Evolutionary conservation across 2,888 invertebrate species (phyloP), one percentile per base, ranked within the genome.

Genomic region (Homarus gammarus): DNA sequence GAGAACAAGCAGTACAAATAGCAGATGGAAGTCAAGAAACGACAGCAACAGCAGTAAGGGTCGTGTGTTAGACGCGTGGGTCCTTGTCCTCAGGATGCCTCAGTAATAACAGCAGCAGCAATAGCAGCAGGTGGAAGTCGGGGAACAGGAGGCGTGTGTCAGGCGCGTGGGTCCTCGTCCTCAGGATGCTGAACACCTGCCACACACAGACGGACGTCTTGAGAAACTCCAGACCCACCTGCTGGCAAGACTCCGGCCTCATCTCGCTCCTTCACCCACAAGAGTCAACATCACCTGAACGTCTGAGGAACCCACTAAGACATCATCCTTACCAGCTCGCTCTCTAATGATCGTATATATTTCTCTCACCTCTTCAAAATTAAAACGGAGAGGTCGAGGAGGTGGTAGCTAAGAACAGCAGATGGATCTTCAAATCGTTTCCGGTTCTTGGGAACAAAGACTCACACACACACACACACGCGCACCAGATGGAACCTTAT

Each of bases 171-270:
- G 78, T 78, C 56, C 56, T 78, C 38, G 38, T 51, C 33, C 56
- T 56, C 78, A 78, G 78, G 78, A 78, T 78, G 78, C 78, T 78
- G 56, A 56, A 78, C 78, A 78, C 78, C 78, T 78, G 78, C 78
- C 56, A 51, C 73, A 73, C 38, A 73, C 36, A 77, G 12, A 77
- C 33, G 49, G 8, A 31, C 78, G 15, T 78, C 78, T 56, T 78
- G 33, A 78, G 56, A 56, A 56, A 56, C 33, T 33, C 33, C 56
- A 56, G 78, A 27, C 78, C 31, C 78, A 56, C 78, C 36, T 78
- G 56, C 56, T 18, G 22, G 31, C 77, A 31, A 38, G 27, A 5
- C 36, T 38, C 73, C 36, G 12, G 2, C 56, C 77, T 77, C 51
- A 8, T 40, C 44, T 44, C 51, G 5, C 44, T 77, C 77, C 77